Conservation (phyloP, 2,888 invertebrate species). For the Rhorus exstirpatorius region DNA sequence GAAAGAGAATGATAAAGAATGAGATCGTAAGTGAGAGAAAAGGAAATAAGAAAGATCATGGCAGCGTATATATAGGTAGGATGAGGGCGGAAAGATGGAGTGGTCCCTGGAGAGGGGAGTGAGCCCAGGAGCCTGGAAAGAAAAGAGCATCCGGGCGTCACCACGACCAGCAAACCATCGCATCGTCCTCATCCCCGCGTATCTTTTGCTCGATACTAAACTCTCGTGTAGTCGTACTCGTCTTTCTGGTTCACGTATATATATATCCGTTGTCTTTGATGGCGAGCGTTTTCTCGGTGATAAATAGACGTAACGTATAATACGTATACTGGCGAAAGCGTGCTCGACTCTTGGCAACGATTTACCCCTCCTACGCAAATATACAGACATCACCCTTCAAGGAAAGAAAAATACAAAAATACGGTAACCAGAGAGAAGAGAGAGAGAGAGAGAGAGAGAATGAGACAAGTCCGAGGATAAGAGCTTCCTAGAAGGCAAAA, state of each 20-base stretch:
- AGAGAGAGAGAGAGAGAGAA: background rate
- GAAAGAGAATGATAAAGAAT: conserved; percentile 56
- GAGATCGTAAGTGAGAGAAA: conserved; percentile 43
- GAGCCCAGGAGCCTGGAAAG: conserved; percentile 69
- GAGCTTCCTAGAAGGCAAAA: conserved; percentile 77
- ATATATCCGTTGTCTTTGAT: conserved; percentile 44
- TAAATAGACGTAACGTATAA: conserved; percentile 81
- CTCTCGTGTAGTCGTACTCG: conserved; percentile 34
- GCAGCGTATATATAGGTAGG: conserved; percentile 23
- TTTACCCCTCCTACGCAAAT: conserved; percentile 44
- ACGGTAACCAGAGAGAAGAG: conserved; percentile 26
- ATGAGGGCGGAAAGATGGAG: conserved; percentile 81
- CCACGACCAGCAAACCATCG: conserved; percentile 72
- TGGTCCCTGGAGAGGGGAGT: conserved; percentile 79
- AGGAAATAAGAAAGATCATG: conserved; percentile 65
- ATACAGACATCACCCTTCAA: conserved; percentile 15
- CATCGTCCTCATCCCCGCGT: conserved; percentile 68
- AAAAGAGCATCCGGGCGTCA: conserved; percentile 79
- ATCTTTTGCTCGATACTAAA: conserved; percentile 36
- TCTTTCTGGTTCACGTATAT: conserved; percentile 42
- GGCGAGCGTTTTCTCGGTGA: conserved; percentile 72
- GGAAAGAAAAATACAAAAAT: conserved; percentile 54
- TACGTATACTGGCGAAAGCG: conserved; percentile 63
- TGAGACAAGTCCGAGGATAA: conserved; percentile 74
- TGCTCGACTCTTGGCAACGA: conserved; percentile 76